Percentiles rank a stretch among this genome's conserved stretches.
These are phyloP conservation scores for Chelidonichthys spinosus DNA, from an alignment of 2,797 vertebrate genomes.

Conservation along the genomic window DNA sequence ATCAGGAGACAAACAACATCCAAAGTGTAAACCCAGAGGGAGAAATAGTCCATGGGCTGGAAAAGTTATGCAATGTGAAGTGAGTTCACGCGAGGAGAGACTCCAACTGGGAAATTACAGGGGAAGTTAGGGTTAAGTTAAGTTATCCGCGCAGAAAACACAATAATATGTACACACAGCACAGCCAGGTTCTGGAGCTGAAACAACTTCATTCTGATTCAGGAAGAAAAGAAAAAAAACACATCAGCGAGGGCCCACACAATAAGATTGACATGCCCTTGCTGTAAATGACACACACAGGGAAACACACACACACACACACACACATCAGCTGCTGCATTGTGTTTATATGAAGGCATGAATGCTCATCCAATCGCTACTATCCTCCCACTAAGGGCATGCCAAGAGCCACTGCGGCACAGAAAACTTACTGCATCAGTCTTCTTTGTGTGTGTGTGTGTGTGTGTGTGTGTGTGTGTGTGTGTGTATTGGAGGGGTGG, in stretches of 20 bases:
- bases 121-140: too few relatives aligned
- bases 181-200: slow-evolving; percentile 19
- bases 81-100: slow-evolving; percentile 61
- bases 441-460: slow-evolving; percentile 11
- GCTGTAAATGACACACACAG: slow-evolving; percentile 24
- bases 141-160: not conserved
- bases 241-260: slow-evolving; percentile 21
- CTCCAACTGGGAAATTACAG: slow-evolving; percentile 21
- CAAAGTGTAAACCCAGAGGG: slow-evolving; percentile 22
- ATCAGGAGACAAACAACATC: slow-evolving; percentile 51
- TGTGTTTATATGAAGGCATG: slow-evolving; percentile 41
- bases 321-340: slow-evolving; percentile 39
- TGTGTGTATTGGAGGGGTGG: slow-evolving; percentile 2
- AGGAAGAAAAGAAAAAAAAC: slow-evolving; percentile 11
- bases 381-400: slow-evolving; percentile 61
- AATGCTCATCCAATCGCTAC: slow-evolving; percentile 46
- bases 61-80: slow-evolving; percentile 48
- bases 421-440: slow-evolving; percentile 44
- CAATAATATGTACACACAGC: not conserved
- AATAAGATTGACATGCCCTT: slow-evolving; percentile 21
- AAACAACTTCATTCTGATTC: slow-evolving; percentile 30
- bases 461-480: slow-evolving; percentile 30
- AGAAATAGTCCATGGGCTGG: slow-evolving; percentile 32
- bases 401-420: slow-evolving; percentile 62
- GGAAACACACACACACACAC: slow-evolving; percentile 5